phyloP scores from a whole-genome alignment of 2,797 vertebrate species.

The Cirrhinus mrigala region DNA sequence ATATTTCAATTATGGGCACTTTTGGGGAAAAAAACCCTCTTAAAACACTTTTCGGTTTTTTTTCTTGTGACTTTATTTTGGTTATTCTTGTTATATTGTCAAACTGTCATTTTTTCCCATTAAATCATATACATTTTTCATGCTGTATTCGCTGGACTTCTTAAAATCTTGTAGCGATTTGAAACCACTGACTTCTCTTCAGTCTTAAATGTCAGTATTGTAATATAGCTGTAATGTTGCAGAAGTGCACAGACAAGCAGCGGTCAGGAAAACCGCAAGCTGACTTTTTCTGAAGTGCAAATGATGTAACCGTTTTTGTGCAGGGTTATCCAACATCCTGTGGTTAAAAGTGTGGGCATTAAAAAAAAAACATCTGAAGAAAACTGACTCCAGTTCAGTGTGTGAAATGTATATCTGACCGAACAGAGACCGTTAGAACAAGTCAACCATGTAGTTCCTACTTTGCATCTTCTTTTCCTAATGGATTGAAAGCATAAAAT shows the following conservation, averaged over 20 bases:
- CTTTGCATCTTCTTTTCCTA: neutral
- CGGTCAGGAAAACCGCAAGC: neutral
- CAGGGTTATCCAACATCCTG: slow-evolving; percentile 17
- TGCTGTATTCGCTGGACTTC: neutral
- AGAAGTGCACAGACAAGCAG: neutral
- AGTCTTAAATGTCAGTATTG: neutral
- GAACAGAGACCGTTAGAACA: neutral
- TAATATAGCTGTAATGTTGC: neutral
- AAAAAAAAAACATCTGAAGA: slow-evolving; percentile 9
- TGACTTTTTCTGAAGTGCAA: slow-evolving; percentile 23
- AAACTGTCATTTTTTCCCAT: neutral
- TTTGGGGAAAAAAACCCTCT: neutral
- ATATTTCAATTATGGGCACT: neutral
- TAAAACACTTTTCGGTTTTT: too few relatives aligned
- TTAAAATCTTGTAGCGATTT: neutral
- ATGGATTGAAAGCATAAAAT: neutral
- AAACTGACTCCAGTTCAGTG: slow-evolving; percentile 25
- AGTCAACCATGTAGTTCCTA: neutral
- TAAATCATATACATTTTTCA: neutral
- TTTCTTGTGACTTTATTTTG: neutral
- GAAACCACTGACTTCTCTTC: neutral
- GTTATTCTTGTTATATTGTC: neutral
- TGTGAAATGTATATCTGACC: neutral
- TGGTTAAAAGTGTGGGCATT: slow-evolving; percentile 17
- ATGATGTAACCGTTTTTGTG: slow-evolving; percentile 19